These are phyloP conservation scores for Ictidomys tridecemlineatus DNA, from an alignment of 2,113 vertebrate genomes.

Conservation along the genomic window DNA sequence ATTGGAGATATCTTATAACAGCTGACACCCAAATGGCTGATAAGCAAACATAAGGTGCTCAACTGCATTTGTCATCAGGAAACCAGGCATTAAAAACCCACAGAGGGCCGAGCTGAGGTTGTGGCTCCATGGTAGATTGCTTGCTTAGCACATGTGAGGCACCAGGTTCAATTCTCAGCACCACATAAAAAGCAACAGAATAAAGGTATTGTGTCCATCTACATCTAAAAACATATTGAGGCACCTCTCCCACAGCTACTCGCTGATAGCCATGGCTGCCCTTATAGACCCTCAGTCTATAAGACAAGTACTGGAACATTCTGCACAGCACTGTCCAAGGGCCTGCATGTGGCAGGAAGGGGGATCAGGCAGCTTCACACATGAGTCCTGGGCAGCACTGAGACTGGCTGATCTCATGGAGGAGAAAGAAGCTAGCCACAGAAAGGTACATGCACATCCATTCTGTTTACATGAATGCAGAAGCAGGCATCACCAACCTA, in stretches of 20 bases:
- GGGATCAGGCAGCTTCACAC: neutral
- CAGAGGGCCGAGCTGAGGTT: neutral
- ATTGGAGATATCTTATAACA: neutral
- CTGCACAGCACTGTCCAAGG: neutral
- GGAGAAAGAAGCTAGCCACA: neutral
- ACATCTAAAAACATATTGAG: no score
- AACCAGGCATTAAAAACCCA: neutral
- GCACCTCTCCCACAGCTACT: accelerated
- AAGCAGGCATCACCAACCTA: no score
- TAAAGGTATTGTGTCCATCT: no score
- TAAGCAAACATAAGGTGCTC: neutral
- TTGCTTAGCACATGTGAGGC: no score
- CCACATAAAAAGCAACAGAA: no score
- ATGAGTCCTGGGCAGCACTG: neutral
- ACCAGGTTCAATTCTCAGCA: no score
- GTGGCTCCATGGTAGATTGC: no score
- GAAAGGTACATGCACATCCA: neutral
- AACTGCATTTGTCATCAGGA: neutral
- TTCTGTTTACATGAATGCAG: neutral
- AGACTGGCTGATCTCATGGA: neutral
- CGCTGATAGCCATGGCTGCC: neutral
- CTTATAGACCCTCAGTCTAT: no score
- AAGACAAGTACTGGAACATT: neutral
- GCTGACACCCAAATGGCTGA: neutral
- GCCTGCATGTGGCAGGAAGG: neutral